Conservation (phyloP, 2,888 invertebrate species). For the Tolmerus cingulatus region DNA sequence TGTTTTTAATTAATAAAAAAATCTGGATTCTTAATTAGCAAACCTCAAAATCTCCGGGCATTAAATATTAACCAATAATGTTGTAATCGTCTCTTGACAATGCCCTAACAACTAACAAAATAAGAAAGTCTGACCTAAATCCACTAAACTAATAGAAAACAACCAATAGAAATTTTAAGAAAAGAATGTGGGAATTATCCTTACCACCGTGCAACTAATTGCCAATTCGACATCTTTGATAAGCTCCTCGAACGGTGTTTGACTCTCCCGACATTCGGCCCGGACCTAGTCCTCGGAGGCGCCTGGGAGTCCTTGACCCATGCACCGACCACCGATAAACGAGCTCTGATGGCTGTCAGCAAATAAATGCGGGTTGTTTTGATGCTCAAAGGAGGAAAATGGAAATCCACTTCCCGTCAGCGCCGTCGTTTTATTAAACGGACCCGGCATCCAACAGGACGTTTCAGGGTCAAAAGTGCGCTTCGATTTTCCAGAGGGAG, state of each 20-base stretch:
- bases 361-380: background rate
- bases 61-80: too few relatives aligned
- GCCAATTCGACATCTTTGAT: background rate
- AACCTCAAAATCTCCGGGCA: too few relatives aligned
- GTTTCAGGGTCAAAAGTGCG: background rate
- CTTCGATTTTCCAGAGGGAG: background rate
- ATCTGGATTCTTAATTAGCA: too few relatives aligned
- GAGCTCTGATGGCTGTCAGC: background rate
- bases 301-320: background rate
- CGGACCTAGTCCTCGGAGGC: background rate
- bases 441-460: background rate
- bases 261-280: background rate
- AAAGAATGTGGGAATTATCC: too few relatives aligned
- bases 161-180: too few relatives aligned
- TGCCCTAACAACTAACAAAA: too few relatives aligned
- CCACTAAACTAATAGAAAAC: too few relatives aligned
- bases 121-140: too few relatives aligned
- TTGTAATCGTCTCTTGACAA: too few relatives aligned
- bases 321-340: background rate
- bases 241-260: background rate
- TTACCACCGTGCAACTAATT: too few relatives aligned
- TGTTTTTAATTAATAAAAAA: too few relatives aligned
- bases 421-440: background rate
- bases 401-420: background rate
- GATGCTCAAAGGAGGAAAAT: background rate